These are phyloP conservation scores for Crotalus viridis DNA, from an alignment of 2,113 vertebrate species.

Conservation along the genomic window DNA sequence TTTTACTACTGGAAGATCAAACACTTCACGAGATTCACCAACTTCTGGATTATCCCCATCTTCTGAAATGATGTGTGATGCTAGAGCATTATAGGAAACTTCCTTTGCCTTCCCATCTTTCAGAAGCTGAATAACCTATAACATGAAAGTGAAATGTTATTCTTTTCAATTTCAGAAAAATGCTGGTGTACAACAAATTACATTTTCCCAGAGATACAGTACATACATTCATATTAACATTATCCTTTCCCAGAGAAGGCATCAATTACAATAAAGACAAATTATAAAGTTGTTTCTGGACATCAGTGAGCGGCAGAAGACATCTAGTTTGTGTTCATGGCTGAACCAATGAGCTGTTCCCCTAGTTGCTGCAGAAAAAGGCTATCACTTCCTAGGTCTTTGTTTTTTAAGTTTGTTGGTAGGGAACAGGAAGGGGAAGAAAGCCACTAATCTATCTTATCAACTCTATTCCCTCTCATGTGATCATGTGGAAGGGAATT, in stretches of 20 bases:
- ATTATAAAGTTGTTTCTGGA: background rate
- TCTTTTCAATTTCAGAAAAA: background rate
- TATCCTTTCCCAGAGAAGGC: background rate
- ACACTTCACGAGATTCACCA: conserved; percentile 94
- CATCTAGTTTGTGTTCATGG: background rate
- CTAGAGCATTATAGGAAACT: conserved; percentile 94
- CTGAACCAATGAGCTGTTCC: background rate
- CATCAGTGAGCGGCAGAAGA: background rate
- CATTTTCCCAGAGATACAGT: background rate
- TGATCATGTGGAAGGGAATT: background rate
- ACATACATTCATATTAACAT: background rate
- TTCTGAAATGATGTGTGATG: conserved; percentile 94
- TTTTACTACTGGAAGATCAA: conserved; percentile 96
- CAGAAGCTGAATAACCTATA: conserved; percentile 88
- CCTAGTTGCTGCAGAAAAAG: background rate
- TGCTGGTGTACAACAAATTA: background rate
- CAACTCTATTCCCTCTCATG: background rate
- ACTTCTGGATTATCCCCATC: conserved; percentile 97
- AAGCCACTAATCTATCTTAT: background rate
- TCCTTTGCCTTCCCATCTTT: conserved; percentile 96
- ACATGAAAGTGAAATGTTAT: conserved; percentile 6
- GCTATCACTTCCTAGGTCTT: background rate
- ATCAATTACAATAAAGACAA: background rate
- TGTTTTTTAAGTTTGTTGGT: background rate
- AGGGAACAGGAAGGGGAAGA: background rate